Conservation (phyloP, 1,140 invertebrate species). For the Pseudomyrmex cubaensis region DNA sequence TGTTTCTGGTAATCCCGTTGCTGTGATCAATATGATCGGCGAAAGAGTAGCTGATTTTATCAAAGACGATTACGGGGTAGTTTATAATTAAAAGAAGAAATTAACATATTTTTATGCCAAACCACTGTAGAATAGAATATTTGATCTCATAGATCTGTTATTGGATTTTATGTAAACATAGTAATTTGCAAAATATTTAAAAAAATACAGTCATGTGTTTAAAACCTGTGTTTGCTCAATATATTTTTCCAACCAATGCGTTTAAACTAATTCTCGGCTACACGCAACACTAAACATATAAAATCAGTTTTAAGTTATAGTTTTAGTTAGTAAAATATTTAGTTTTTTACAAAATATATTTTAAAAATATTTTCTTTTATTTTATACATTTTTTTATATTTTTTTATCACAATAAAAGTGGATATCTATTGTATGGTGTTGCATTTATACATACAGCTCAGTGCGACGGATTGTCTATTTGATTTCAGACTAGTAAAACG, state of each 20-base stretch:
- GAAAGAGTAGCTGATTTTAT: slow-evolving; percentile 87
- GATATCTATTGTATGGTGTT: too few relatives aligned
- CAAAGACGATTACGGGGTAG: slow-evolving; percentile 78
- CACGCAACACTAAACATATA: neutral
- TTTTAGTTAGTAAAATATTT: slow-evolving; percentile 9
- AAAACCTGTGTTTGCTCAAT: neutral
- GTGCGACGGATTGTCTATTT: neutral
- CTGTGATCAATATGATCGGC: slow-evolving; percentile 86
- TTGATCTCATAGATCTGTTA: neutral
- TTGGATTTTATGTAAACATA: neutral
- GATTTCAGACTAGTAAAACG: neutral
- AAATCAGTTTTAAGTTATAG: neutral
- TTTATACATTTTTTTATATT: too few relatives aligned
- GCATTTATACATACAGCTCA: neutral
- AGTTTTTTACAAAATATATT: neutral
- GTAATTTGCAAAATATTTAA: neutral
- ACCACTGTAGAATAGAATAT: neutral
- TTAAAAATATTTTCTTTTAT: too few relatives aligned
- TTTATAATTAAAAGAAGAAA: neutral
- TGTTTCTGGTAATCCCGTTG: slow-evolving; percentile 84
- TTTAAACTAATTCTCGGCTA: neutral
- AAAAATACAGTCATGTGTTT: neutral
- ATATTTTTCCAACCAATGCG: neutral
- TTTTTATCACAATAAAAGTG: neutral
- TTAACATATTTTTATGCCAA: neutral